phyloP scores from a whole-genome alignment of 1,140 invertebrate genomes.

The Eumaeus atala region DNA sequence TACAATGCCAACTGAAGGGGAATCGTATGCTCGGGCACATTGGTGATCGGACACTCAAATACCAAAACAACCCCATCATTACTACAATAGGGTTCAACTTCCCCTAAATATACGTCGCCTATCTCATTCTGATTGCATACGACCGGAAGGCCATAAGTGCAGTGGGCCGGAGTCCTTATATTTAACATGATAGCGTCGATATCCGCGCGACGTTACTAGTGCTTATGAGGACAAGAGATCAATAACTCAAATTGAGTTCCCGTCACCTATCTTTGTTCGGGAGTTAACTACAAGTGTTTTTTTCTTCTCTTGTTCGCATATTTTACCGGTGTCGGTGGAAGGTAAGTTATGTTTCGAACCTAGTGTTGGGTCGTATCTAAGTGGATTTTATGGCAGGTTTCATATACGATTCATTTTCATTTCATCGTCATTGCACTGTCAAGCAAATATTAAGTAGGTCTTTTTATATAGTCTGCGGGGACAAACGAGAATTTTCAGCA shows the following conservation, averaged over 20 bases:
- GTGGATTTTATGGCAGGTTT: too few relatives aligned
- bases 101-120: constrained; percentile 11
- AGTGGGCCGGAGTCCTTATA: constrained; percentile 15
- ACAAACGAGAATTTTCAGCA: too few relatives aligned
- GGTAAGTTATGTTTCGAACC: constrained; percentile 14
- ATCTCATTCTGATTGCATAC: constrained; percentile 15
- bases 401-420: too few relatives aligned
- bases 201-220: constrained; percentile 13
- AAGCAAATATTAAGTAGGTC: too few relatives aligned
- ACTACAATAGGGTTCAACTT: constrained; percentile 22
- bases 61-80: constrained; percentile 27
- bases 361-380: not conserved
- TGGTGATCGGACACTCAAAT: constrained; percentile 23
- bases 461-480: too few relatives aligned
- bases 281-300: constrained; percentile 24
- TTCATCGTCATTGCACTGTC: too few relatives aligned
- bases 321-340: constrained; percentile 19
- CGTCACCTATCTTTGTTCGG: constrained; percentile 32
- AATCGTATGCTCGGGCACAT: constrained; percentile 28
- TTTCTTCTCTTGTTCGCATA: constrained; percentile 19
- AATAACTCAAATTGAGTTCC: constrained; percentile 46
- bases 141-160: constrained; percentile 21
- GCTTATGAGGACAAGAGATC: constrained; percentile 34
- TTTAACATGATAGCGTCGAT: not conserved
- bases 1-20: constrained; percentile 63